Base-by-base conservation (phyloP, 1,140 invertebrate species). In the Anagrus nilaparvatae region DNA sequence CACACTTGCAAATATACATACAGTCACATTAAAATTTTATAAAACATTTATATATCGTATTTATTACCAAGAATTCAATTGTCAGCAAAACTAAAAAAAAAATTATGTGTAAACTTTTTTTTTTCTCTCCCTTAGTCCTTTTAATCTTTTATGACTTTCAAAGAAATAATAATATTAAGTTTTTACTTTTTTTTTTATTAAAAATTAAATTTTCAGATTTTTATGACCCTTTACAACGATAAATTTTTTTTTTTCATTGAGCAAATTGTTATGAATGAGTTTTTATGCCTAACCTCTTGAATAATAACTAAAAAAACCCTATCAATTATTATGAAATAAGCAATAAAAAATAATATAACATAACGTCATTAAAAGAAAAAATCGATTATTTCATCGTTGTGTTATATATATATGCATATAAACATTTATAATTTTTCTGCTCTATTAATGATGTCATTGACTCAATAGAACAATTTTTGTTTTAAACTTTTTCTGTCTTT, bases 1-100 rank as follows among this genome's bases (percentile, higher is more conserved):
- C n/a, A n/a, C n/a, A n/a, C n/a, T n/a, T 16, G 16, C 20, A 28
- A 18, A 36, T 13, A 23, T 5, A 32, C 12, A 35, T 28, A 24
- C 16, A 24, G 19, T 43, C 33, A 14, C 35, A 28, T 36, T 44
- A 43, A 46, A 50, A 44, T 9, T 18, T 48, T 42, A 45, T 43
- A 51, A 44, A 33, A 23, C 16, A 25, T n/a, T 40, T 34, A 31
- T 48, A 47, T 54, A 54, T 55, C 53, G 52, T 48, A 38, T 60
- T 42, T 38, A 52, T 50, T 61, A 60, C 58, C 48, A 39, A 50
- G 55, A 61, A 61, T 47, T 51, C 50, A 47, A 49, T 41, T 48
- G 50, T 58, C 55, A 59, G 55, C 58, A 48, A 33, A 41, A 33
- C 8, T 38, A 43, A 39, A 36, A 42, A 46, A 32, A 42, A 39